A percentile compares a stretch with the other conserved stretches of the same genome.
Conservation (phyloP, 2,797 vertebrate genomes). For the Arctocebus calabarensis region DNA sequence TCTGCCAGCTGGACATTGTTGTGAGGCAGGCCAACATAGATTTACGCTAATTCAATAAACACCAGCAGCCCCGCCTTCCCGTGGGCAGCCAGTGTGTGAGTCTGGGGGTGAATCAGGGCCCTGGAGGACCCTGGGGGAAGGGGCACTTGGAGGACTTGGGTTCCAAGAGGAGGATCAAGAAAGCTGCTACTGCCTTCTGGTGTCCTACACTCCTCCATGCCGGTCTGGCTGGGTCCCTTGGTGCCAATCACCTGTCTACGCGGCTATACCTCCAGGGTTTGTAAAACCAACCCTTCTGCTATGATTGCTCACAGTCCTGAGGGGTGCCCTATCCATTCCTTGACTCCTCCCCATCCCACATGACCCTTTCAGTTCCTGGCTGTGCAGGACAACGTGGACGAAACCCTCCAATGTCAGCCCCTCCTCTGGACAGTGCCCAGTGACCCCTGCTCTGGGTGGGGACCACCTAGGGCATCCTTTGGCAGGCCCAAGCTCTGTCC, state of each 20-base stretch:
- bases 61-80: not conserved
- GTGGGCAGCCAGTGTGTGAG: not conserved
- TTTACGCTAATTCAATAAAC: not conserved
- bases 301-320: not conserved
- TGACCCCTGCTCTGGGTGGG: not conserved
- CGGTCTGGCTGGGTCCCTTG: not conserved
- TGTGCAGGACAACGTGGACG: not conserved
- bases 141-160: not conserved
- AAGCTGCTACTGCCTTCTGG: not conserved
- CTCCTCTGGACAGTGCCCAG: not conserved
- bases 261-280: not conserved
- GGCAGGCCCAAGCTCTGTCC: not conserved
- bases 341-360: not conserved
- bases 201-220: not conserved
- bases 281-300: not conserved
- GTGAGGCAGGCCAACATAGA: not conserved
- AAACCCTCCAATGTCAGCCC: not conserved
- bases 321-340: not conserved
- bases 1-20: not conserved
- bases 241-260: not conserved
- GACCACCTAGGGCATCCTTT: fast-evolving
- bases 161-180: not conserved
- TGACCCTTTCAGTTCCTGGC: not conserved
- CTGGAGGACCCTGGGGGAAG: not conserved
- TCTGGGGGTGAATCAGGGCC: not conserved